A percentile compares a stretch with the other conserved stretches of the same genome.
Evolutionary conservation across 2,888 invertebrate genomes (phyloP).

Genomic region (Drosophila siamana): DNA sequence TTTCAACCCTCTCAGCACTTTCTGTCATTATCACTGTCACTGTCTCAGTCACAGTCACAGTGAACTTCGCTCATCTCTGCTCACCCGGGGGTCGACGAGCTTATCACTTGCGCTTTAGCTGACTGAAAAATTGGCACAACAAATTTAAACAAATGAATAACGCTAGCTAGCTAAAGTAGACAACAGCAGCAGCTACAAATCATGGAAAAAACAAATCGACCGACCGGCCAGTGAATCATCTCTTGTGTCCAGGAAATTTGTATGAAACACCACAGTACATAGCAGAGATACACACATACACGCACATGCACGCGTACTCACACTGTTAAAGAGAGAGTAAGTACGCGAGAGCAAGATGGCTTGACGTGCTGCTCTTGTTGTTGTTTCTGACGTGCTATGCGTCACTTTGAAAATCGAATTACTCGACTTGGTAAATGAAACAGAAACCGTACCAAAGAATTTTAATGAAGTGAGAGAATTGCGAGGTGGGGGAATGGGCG

Average conservation of each 20-base stretch:
- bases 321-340: background rate
- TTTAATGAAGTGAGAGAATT: conserved; percentile 29
- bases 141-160: conserved; percentile 41
- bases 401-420: conserved; percentile 79
- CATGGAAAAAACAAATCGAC: conserved; percentile 23
- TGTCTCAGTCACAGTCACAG: background rate
- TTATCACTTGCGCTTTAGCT: conserved; percentile 26
- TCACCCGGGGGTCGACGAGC: conserved; percentile 12
- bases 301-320: background rate
- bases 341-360: conserved; percentile 1
- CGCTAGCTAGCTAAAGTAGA: conserved; percentile 18
- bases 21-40: background rate
- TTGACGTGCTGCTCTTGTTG: conserved; percentile 2
- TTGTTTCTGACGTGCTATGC: conserved; percentile 54
- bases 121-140: conserved; percentile 10
- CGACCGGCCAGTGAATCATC: conserved; percentile 51
- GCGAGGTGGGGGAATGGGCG: conserved; percentile 6
- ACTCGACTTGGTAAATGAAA: conserved; percentile 72
- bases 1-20: too few relatives aligned
- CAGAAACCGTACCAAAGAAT: conserved; percentile 73
- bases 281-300: conserved; percentile 5
- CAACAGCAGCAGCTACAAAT: conserved; percentile 25
- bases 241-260: conserved; percentile 52
- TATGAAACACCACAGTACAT: conserved; percentile 53
- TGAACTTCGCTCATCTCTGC: conserved; percentile 10